Conservation (phyloP, 2,113 vertebrate species). For the Malaclemys terrapin region DNA sequence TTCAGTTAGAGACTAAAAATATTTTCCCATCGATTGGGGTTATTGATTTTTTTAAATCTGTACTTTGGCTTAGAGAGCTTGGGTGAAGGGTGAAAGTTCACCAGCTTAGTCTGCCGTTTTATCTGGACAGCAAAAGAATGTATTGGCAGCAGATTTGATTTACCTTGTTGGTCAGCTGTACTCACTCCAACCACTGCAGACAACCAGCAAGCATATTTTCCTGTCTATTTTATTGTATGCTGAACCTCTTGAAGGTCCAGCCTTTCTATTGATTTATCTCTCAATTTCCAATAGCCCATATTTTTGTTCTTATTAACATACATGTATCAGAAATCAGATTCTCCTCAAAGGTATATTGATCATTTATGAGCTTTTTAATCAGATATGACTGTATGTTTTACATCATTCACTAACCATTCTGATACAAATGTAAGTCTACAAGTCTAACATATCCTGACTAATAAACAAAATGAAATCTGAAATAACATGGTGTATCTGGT, state of each 20-base stretch:
- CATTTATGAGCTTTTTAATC: conserved; percentile 64
- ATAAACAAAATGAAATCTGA: conserved; percentile 26
- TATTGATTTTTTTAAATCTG: conserved; percentile 93
- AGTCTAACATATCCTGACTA: not conserved
- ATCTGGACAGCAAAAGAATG: conserved; percentile 85
- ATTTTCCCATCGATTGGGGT: conserved; percentile 88
- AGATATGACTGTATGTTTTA: conserved; percentile 29
- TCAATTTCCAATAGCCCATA: conserved; percentile 67
- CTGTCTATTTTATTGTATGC: conserved; percentile 58
- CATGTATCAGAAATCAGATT: conserved; percentile 74
- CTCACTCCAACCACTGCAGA: conserved; percentile 77
- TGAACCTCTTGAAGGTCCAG: conserved; percentile 69
- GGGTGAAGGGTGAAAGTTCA: conserved; percentile 91
- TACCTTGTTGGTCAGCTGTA: conserved; percentile 81
- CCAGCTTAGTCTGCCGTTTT: conserved; percentile 86
- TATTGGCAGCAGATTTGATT: conserved; percentile 87
- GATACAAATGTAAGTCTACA: not conserved
- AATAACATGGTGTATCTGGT: not conserved
- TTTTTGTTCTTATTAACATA: conserved; percentile 73
- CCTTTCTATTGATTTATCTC: conserved; percentile 77
- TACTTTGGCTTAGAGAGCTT: conserved; percentile 89
- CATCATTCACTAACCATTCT: not conserved
- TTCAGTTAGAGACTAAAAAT: conserved; percentile 90
- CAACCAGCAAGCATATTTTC: conserved; percentile 73
- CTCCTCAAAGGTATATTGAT: conserved; percentile 57